A percentile compares a stretch with the other conserved stretches of the same genome.
Evolutionary conservation across 1,140 invertebrate species (phyloP).

Genomic region (Fopius arisanus): DNA sequence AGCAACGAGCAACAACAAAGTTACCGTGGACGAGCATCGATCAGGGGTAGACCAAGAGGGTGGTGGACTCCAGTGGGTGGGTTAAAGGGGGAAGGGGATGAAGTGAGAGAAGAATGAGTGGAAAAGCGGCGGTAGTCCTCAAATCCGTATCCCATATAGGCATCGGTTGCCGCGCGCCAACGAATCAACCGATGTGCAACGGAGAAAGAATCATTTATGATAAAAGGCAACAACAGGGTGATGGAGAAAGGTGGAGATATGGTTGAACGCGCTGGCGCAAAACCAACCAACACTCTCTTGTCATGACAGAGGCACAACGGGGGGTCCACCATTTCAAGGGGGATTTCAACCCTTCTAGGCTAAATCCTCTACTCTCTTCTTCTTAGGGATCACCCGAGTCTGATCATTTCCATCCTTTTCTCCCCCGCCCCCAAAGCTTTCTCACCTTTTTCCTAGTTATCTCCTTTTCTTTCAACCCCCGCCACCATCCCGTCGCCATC

Average conservation of each 20-base stretch:
- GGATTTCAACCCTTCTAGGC: neutral
- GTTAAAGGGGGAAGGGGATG: neutral
- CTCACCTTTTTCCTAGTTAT: neutral
- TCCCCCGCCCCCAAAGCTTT: neutral
- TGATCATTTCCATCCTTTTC: neutral
- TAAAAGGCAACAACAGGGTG: neutral
- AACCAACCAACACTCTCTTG: slow-evolving; percentile 13
- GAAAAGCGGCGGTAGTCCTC: slow-evolving; percentile 15
- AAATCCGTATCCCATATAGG: slow-evolving; percentile 27
- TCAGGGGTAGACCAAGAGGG: slow-evolving; percentile 31
- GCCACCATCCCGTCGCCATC: too few relatives aligned
- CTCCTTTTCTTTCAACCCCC: too few relatives aligned
- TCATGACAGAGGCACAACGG: neutral
- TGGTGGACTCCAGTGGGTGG: neutral
- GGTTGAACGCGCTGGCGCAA: slow-evolving; percentile 27
- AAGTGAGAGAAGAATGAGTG: neutral
- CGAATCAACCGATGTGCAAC: neutral
- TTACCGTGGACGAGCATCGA: slow-evolving; percentile 34
- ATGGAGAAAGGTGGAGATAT: neutral
- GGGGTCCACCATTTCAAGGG: neutral
- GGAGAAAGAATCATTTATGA: neutral
- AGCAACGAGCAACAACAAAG: slow-evolving; percentile 30
- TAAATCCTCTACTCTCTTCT: neutral
- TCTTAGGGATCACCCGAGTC: neutral
- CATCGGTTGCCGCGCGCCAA: neutral